A percentile compares a stretch with the other conserved stretches of the same genome.
Evolutionary conservation across 1,140 invertebrate genomes (phyloP).

Genomic region (Nylanderia fulva): DNA sequence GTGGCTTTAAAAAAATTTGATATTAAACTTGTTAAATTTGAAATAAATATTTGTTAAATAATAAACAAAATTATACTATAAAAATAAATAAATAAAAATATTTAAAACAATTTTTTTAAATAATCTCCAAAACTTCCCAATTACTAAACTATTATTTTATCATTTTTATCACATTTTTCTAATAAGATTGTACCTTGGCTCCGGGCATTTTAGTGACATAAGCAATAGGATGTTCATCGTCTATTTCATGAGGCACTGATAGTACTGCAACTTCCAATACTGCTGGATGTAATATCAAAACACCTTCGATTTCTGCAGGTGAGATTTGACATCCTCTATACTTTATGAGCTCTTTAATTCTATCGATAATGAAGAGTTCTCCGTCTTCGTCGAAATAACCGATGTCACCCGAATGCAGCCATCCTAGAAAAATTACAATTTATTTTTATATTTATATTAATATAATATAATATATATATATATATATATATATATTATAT

Average conservation of each 20-base stretch:
- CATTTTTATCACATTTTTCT: not conserved
- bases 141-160: not conserved
- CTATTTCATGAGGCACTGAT: constrained; percentile 85
- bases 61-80: not conserved
- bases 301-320: constrained; percentile 88
- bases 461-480: too few relatives aligned
- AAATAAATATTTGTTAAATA: not conserved
- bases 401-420: constrained; percentile 87
- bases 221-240: constrained; percentile 87
- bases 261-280: constrained; percentile 88
- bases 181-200: constrained; percentile 46
- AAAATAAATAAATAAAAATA: too few relatives aligned
- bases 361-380: constrained; percentile 86
- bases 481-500: too few relatives aligned
- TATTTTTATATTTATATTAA: too few relatives aligned
- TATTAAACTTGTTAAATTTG: too few relatives aligned
- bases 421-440: constrained; percentile 82
- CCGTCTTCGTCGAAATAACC: constrained; percentile 85
- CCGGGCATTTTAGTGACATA: constrained; percentile 81
- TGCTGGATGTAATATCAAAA: constrained; percentile 86
- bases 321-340: constrained; percentile 87
- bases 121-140: too few relatives aligned
- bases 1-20: too few relatives aligned
- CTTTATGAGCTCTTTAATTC: constrained; percentile 88
- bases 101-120: not conserved